Evolutionary conservation across 2,797 vertebrate genomes (phyloP).

Genomic region (Cuculus canorus): DNA sequence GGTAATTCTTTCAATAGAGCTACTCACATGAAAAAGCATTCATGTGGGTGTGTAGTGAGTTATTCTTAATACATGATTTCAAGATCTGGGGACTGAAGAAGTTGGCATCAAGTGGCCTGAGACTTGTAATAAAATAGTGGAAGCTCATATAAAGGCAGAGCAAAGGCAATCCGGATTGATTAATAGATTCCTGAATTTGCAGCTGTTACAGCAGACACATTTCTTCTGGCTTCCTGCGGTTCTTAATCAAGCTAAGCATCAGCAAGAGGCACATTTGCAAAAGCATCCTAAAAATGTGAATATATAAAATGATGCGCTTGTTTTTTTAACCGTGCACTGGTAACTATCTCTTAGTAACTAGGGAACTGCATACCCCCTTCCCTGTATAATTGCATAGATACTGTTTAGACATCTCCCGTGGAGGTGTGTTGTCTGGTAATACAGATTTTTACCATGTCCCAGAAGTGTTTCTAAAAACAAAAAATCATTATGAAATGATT

Average conservation of each 20-base stretch:
- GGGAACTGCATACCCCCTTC: neutral
- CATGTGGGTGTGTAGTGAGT: neutral
- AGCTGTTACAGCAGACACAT: neutral
- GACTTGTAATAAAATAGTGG: neutral
- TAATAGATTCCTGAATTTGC: constrained; percentile 1
- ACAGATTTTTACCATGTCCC: constrained; percentile 13
- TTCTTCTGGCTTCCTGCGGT: constrained; percentile 34
- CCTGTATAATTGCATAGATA: neutral
- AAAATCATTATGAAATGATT: neutral
- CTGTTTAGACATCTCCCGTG: neutral
- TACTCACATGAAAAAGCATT: neutral
- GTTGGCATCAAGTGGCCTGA: neutral
- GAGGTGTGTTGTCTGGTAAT: neutral
- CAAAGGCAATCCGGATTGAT: neutral
- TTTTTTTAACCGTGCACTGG: neutral
- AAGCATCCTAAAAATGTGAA: constrained; percentile 21
- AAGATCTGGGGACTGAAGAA: neutral
- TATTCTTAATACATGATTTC: neutral
- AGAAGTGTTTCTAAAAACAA: neutral
- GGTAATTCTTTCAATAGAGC: neutral
- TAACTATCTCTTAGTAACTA: neutral
- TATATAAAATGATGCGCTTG: neutral
- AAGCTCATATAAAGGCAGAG: neutral
- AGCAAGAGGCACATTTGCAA: constrained; percentile 35
- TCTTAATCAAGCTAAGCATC: constrained; percentile 43